Evolutionary conservation across 2,797 vertebrate genomes (phyloP).

Genomic region (Jordanella pulchra): DNA sequence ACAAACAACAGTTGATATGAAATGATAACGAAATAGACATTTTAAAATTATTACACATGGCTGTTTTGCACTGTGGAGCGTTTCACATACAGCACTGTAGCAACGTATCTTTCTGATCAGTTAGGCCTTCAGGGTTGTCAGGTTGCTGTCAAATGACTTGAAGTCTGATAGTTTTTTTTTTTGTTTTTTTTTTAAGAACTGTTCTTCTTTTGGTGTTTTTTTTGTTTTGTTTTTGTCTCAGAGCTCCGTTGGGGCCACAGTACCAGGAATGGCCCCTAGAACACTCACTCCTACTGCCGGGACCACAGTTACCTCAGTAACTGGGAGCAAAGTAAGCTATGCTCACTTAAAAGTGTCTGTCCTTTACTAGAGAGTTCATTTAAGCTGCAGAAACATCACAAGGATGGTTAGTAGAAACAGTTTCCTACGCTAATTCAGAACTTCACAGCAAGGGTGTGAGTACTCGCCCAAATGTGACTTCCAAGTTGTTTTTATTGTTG

Average conservation of each 20-base stretch:
- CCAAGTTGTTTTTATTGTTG: too few species aligned
- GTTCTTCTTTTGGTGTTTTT: neutral
- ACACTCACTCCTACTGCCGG: slow-evolving; percentile 82
- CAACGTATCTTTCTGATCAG: neutral
- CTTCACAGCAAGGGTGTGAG: too few species aligned
- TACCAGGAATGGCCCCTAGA: slow-evolving; percentile 84
- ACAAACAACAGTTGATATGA: neutral
- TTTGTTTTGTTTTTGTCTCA: slow-evolving; percentile 22
- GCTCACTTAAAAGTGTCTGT: neutral
- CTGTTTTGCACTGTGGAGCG: neutral
- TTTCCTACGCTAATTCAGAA: too few species aligned
- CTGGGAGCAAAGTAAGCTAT: slow-evolving; percentile 82
- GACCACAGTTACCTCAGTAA: slow-evolving; percentile 85
- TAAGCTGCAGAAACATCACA: too few species aligned
- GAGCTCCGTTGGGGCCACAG: slow-evolving; percentile 81
- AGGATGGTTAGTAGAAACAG: too few species aligned
- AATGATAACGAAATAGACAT: neutral
- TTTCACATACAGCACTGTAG: neutral
- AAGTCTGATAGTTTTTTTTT: neutral
- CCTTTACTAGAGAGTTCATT: too few species aligned
- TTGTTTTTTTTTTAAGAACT: neutral
- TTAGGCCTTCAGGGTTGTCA: neutral
- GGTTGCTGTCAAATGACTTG: neutral
- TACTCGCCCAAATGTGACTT: too few species aligned
- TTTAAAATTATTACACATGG: neutral